Base-by-base conservation (phyloP, 1,140 invertebrate genomes). In the Colletes gigas region DNA sequence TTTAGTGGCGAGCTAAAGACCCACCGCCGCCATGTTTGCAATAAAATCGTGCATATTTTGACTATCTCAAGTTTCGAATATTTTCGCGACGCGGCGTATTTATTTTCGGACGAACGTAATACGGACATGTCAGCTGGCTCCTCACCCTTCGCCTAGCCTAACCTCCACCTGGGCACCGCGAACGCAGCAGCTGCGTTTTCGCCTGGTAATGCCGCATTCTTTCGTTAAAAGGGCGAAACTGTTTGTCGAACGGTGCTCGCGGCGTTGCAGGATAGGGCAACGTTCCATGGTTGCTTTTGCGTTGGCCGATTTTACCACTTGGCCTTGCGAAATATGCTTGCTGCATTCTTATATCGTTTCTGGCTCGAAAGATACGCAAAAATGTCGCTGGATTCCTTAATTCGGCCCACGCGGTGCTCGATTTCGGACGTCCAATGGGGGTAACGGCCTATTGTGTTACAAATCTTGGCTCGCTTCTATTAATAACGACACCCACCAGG, bases 391-490 rank as follows among this genome's bases (percentile, higher is more conserved):
- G 30, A 30, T 30, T 30, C 30, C 30, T 30, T 30, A 30, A 30
- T 30, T 30, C 30, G 30, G 30, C 30, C 30, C 30, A 10, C 21
- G 12, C 8, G 10, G 1, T 63, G 14, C 14, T 14, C 19, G 4
- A 65, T 50, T 66, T 66, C 3, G 41, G 14, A 12, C 70, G 52
- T 30, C 4, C 65, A 47, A 62, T 69, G 30, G 39, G 4, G 50
- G 10, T 39, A 55, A 39, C 44, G 21, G 60, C 0, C 15, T 65
- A 54, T 66, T 50, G 52, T 55, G 39, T 55, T 66, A 57, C 69
- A 63, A 57, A 66, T 57, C 4, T 30, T 57, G 50, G 4, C 15
- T 47, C 44, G 41, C 6, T 65, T 55, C 60, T 66, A 79, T 79
- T 65, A 73, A 57, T 79, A 73, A 55, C 52, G 4, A 19, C 19